Base-by-base conservation (phyloP, 2,113 vertebrate species). In the Salminus brasiliensis region DNA sequence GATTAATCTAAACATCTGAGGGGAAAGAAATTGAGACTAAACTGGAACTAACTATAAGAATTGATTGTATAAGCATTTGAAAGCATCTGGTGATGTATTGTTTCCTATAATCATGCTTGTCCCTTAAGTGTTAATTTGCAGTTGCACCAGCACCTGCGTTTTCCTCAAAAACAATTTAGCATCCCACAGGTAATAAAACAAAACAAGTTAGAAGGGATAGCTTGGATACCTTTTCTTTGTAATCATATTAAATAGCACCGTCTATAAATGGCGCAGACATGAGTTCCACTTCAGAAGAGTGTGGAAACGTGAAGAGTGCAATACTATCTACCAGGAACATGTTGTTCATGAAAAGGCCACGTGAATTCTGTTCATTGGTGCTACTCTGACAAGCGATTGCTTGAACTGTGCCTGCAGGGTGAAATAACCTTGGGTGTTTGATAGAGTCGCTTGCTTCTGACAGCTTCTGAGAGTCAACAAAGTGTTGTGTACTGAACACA, bases 111-210 rank as follows among this genome's bases (percentile, higher is more conserved):
- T 45, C 36, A 45, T 57, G 21, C 63, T 45, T 66, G 16, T 75
- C 78, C 75, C 78, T 53, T 30, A 69, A 45, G 67, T 25, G 57
- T 80, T 77, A 32, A 39, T 81, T 86, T 87, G 82, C 81, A 83
- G 69, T 84, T 87, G 76, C 86, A 81, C 84, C 86, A 86, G n/a
- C 60, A 25, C 39, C 59, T 45, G 81, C 32, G 41, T 80, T 81
- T 84, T 77, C 84, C 81, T 77, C 43, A 82, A 84, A 85, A 85
- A 87, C 84, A 87, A 87, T 62, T 74, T 25, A 69, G 72, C 30
- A 30, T 80, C 53, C 80, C 72, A 66, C 15, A 49, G 74, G 74
- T 77, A 57, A 32, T 55, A 21, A 32, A 75, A 29, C 76, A 83
- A 74, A 81, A 85, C 81, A 87, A 78, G 63, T 47, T 30, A 55